phyloP scores from a whole-genome alignment of 2,797 vertebrate genomes.

The Tapera naevia region DNA sequence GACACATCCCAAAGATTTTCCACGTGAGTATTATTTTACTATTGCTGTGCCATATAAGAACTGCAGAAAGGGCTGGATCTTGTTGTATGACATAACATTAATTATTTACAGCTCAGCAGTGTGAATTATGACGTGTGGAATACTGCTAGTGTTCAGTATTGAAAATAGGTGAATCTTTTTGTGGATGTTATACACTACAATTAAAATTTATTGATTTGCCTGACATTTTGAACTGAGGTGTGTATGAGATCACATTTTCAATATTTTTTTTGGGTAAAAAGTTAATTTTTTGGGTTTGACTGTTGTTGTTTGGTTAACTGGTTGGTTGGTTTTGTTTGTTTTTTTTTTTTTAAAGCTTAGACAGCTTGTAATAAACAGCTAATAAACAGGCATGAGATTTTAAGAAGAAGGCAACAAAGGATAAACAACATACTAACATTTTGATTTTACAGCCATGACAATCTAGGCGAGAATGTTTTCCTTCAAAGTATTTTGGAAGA shows the following conservation, averaged over 20 bases:
- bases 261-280: not conserved
- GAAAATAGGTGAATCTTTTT: not conserved
- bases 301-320: too few relatives aligned
- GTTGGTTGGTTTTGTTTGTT: too few relatives aligned
- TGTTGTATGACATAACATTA: not conserved
- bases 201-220: not conserved
- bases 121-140: not conserved
- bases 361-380: not conserved
- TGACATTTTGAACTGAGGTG: not conserved
- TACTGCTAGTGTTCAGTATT: not conserved
- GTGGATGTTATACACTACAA: not conserved
- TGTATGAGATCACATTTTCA: not conserved
- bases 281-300: not conserved
- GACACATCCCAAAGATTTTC: constrained; percentile 94
- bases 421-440: not conserved
- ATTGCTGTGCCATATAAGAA: not conserved
- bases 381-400: not conserved
- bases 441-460: not conserved
- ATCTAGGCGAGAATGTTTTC: not conserved
- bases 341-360: not conserved
- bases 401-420: not conserved
- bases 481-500: not conserved
- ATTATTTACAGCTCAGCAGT: not conserved
- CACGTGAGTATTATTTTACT: constrained; percentile 82
- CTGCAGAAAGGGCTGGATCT: not conserved